Evolutionary conservation across 2,888 invertebrate genomes (phyloP), one percentile per base, ranked within the genome.

Genomic region (Lasioglossum malachurum): DNA sequence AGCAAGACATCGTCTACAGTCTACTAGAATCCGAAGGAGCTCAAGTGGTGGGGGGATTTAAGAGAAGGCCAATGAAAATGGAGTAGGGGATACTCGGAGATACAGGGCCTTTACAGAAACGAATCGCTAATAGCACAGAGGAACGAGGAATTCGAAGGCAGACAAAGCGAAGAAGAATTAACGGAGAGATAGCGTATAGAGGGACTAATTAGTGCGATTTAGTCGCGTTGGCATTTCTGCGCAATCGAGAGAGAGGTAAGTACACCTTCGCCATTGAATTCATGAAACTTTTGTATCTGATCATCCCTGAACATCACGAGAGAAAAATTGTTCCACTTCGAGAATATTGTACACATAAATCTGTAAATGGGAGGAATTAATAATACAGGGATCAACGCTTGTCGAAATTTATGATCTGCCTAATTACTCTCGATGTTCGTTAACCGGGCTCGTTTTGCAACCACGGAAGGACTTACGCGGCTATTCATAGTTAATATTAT

Each of bases 361-460:
- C 16, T 31, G 64, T 31, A 16, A 0, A 1, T 31, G 64, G 31
- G 2, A 31, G 31, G 14, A 16, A 7, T 16, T 64, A 64, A 64
- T 64, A 31, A 31, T 64, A 31, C 2, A 16, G 5, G 64, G 16
- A 31, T 7, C 27, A 31, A 64, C 16, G 31, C 31, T 31, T 31
- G 16, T 71, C 35, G 2, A 71, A 71, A 38, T 35, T 79, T 14
- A 44, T 23, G n/a, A 41, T 23, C 27, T n/a, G 16, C 19, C 64
- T 64, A 46, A 74, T 84, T 81, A 81, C 69, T 75, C 78, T 67
- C 57, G 79, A 79, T 78, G 64, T 82, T 60, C 76, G 60, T 38
- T 71, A 44, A 57, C 72, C 27, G 49, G 46, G 41, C 23, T 73
- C 38, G 49, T 82, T 81, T 76, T 77, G 73, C 60, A 64, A 77